Evolutionary conservation across 2,113 vertebrate genomes (phyloP), one percentile per base, ranked within the genome.

Genomic region (Limanda limanda): DNA sequence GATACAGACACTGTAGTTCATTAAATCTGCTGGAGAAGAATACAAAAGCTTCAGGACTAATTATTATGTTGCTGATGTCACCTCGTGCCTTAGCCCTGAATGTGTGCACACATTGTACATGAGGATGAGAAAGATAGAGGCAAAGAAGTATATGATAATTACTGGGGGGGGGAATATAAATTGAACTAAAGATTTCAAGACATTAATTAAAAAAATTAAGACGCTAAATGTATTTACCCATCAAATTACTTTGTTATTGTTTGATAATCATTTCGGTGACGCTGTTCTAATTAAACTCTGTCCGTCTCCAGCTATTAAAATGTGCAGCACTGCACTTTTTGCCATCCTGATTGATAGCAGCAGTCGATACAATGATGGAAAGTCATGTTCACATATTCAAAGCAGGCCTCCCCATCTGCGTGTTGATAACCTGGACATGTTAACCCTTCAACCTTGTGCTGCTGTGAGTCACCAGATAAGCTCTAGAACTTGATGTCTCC

Each of bases 401-500:
- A 77, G 61, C 61, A 48, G 64, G 45, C 27, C 0, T 47, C n/a
- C 15, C 35, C 21, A 42, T 73, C 67, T 61, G 56, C 54, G 57
- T 63, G 59, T 73, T 71, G 71, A 85, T 76, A 86, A 84, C 76
- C 71, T 54, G 8, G 1, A n/a, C 67, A 37, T 76, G 74, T 73
- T 86, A 78, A 67, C 76, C 73, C 79, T 60, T 68, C 60, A 73
- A 71, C 74, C 56, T 79, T 27, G 52, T 8, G 8, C 68, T 23
- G 58, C 75, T 83, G 67, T 58, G 14, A 52, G 56, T 58, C 66
- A 40, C 52, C 54, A 79, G 84, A 90, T 85, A 86, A 87, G 79
- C 80, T 86, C 54, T 51, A 0, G 25, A 76, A n/a, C 23, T 27
- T 64, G 54, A 81, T 27, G 70, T 88, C 68, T 86, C 78, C 58